These are phyloP conservation scores for Lucilia cuprina DNA, from an alignment of 1,140 invertebrate species.

Conservation along the genomic window DNA sequence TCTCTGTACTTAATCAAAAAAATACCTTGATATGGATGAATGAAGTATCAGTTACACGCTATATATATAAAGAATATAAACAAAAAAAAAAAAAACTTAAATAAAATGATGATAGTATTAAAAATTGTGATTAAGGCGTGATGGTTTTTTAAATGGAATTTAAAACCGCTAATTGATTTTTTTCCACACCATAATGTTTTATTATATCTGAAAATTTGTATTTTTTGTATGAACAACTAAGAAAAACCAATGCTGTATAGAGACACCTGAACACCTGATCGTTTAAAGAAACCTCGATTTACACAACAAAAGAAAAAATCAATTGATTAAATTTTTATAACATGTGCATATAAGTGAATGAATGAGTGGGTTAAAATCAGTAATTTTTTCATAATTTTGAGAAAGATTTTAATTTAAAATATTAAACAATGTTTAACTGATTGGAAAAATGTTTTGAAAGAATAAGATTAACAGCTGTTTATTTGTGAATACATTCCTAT, in stretches of 20 bases:
- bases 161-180: conserved; percentile 35
- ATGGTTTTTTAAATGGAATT: conserved; percentile 35
- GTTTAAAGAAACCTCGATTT: neutral
- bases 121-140: conserved; percentile 25
- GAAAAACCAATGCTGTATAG: neutral
- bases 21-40: conserved; percentile 25
- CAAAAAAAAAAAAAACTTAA: neutral
- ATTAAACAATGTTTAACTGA: neutral
- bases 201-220: neutral
- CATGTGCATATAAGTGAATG: neutral
- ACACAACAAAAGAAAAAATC: neutral
- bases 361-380: neutral
- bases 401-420: neutral
- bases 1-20: conserved; percentile 2
- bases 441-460: neutral
- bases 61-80: neutral
- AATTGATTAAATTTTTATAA: neutral
- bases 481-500: no score
- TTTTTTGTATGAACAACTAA: neutral
- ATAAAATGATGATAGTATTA: neutral
- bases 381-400: neutral
- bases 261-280: conserved; percentile 12
- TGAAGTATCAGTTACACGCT: conserved; percentile 19
- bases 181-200: conserved; percentile 29
- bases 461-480: neutral